Percentiles rank a stretch among this genome's conserved stretches.
Conservation (phyloP, 1,140 invertebrate species). For the Ceratina australensis region DNA sequence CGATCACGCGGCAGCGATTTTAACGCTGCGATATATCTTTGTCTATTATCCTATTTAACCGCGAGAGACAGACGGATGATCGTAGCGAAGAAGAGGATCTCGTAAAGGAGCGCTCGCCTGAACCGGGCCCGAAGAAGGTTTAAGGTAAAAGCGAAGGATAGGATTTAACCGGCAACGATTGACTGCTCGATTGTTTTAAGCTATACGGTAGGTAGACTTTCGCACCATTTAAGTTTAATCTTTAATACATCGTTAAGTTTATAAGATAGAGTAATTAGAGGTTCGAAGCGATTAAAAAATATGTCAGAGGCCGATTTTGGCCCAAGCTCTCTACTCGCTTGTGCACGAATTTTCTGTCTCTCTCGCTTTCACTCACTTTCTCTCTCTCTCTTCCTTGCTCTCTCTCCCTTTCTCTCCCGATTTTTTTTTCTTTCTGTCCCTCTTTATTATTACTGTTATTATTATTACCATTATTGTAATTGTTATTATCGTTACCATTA, state of each 20-base stretch:
- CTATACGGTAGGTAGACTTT: slow-evolving; percentile 30
- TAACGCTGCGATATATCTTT: too few species aligned
- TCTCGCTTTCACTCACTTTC: background rate
- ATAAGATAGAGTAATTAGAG: slow-evolving; percentile 70
- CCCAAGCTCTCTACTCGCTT: slow-evolving; percentile 75
- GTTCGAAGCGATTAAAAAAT: slow-evolving; percentile 77
- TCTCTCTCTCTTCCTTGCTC: background rate
- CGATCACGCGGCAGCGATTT: background rate
- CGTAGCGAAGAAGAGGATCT: too few species aligned
- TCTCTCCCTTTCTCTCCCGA: background rate
- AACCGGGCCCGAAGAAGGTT: too few species aligned
- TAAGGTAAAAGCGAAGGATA: too few species aligned
- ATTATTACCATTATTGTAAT: background rate
- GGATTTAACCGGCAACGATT: slow-evolving; percentile 4
- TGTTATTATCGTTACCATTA: slow-evolving; percentile 1
- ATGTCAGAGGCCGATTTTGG: slow-evolving; percentile 69
- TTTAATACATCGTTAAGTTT: slow-evolving; percentile 54
- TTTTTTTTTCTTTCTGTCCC: slow-evolving; percentile 31
- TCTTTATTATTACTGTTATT: slow-evolving; percentile 16
- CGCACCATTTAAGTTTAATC: slow-evolving; percentile 63
- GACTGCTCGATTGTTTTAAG: slow-evolving; percentile 29
- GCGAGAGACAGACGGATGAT: background rate
- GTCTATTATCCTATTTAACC: background rate
- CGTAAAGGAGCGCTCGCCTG: too few species aligned
- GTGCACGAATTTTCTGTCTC: slow-evolving; percentile 46